Conservation (phyloP, 2,113 vertebrate species). For the Patagioenas fasciata region DNA sequence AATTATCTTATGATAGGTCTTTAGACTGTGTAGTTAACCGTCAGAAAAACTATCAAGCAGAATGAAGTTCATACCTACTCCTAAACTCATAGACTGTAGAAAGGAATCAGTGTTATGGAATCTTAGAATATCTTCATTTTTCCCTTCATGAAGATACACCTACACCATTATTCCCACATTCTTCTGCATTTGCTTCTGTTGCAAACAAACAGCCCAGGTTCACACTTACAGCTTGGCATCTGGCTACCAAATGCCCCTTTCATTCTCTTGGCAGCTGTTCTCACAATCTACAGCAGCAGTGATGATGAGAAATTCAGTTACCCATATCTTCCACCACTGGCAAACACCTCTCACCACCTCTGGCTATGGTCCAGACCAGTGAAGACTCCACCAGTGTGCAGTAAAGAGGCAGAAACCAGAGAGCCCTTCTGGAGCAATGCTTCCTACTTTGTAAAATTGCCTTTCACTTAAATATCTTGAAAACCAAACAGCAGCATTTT, state of each 20-base stretch:
- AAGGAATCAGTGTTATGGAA: background rate
- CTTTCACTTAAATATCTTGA: background rate
- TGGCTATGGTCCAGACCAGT: background rate
- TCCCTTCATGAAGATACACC: background rate
- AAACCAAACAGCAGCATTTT: background rate
- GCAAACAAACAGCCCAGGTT: background rate
- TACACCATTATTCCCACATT: background rate
- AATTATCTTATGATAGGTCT: background rate
- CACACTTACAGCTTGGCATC: background rate
- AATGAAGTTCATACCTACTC: background rate
- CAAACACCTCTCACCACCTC: background rate
- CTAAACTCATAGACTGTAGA: background rate
- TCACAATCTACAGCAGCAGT: background rate
- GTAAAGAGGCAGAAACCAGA: background rate
- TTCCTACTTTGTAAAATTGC: background rate
- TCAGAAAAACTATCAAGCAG: background rate
- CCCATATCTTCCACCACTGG: background rate
- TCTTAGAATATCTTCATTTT: background rate
- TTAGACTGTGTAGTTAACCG: background rate
- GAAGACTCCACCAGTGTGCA: background rate
- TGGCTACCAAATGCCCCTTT: background rate
- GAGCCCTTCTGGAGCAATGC: background rate
- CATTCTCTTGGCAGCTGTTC: background rate
- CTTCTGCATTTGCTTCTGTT: background rate
- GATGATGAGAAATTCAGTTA: background rate